phyloP scores from a whole-genome alignment of 1,140 invertebrate species.

The Orussus abietinus region DNA sequence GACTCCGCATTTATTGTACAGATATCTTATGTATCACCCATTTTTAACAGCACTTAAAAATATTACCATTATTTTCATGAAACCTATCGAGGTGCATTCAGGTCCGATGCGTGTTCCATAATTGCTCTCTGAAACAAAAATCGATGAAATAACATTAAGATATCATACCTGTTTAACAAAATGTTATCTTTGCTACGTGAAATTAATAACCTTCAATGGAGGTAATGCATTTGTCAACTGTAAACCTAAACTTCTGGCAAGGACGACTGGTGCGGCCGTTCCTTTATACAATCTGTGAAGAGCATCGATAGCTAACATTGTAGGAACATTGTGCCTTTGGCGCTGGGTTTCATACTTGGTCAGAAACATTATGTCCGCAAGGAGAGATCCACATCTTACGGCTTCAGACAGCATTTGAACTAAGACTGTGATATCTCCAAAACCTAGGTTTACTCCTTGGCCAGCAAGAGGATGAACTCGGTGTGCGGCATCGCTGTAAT shows the following conservation, averaged over 20 bases:
- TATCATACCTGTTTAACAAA: not conserved
- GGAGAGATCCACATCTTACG: conserved; percentile 63
- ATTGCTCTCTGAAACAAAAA: conserved; percentile 26
- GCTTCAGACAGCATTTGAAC: conserved; percentile 66
- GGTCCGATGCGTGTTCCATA: conserved; percentile 30
- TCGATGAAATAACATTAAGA: not conserved
- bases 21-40: too few species aligned
- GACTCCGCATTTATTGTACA: too few species aligned
- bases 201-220: conserved; percentile 68
- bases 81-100: too few species aligned
- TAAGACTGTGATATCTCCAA: conserved; percentile 83
- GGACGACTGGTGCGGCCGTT: conserved; percentile 72
- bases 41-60: too few species aligned
- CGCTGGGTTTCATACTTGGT: conserved; percentile 79
- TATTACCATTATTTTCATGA: too few species aligned
- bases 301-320: conserved; percentile 82
- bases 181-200: conserved; percentile 1
- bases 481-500: conserved; percentile 88
- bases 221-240: conserved; percentile 75
- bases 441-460: conserved; percentile 96
- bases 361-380: conserved; percentile 66
- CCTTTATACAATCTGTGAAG: conserved; percentile 82
- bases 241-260: conserved; percentile 80
- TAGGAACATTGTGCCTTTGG: conserved; percentile 83
- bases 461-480: conserved; percentile 94